phyloP scores from a whole-genome alignment of 2,888 invertebrate genomes.

The Limnephilus lunatus region DNA sequence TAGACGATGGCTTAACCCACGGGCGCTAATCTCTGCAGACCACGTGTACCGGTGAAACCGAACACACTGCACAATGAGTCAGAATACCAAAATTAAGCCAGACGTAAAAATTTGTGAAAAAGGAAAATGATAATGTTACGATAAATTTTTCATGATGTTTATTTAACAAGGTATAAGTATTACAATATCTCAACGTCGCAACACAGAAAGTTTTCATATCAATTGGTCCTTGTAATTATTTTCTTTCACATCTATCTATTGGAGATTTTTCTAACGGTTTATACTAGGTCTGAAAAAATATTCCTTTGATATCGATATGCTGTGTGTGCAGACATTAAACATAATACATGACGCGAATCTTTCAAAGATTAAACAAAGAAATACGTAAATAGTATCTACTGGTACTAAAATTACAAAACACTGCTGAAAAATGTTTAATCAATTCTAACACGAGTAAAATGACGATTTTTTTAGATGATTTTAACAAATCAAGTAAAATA shows the following conservation, averaged over 20 bases:
- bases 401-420: too few relatives aligned
- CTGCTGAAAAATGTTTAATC: neutral
- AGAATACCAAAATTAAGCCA: neutral
- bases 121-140: neutral
- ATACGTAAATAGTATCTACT: too few relatives aligned
- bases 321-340: neutral
- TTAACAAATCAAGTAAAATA: neutral
- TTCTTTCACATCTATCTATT: too few relatives aligned
- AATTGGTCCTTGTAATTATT: too few relatives aligned
- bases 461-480: neutral
- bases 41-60: neutral
- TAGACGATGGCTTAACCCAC: neutral
- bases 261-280: too few relatives aligned
- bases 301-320: neutral
- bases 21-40: neutral
- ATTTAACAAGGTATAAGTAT: neutral
- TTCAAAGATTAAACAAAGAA: too few relatives aligned
- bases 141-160: neutral
- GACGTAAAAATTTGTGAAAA: neutral
- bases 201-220: too few relatives aligned
- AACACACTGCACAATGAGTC: neutral
- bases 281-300: neutral
- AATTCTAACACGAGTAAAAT: neutral
- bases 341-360: neutral
- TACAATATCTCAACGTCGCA: too few relatives aligned